These are phyloP conservation scores for Temnothorax rugatulus DNA, from an alignment of 2,888 invertebrate species.

Conservation along the genomic window DNA sequence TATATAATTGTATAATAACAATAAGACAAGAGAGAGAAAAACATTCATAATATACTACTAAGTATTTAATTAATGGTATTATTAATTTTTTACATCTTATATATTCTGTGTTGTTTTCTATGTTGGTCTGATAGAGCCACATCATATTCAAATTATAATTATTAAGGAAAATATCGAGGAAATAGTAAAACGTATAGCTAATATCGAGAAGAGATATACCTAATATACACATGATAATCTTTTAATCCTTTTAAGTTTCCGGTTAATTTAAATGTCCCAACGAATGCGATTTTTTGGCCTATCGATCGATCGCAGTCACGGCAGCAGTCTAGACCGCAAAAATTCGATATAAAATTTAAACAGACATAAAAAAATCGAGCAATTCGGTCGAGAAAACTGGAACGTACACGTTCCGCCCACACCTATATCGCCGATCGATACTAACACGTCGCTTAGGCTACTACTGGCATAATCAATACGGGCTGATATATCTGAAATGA, in stretches of 20 bases:
- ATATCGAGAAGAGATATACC: not conserved
- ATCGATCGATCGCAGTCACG: constrained; percentile 1
- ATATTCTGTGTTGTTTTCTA: not conserved
- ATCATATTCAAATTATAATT: not conserved
- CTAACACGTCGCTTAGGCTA: constrained; percentile 73
- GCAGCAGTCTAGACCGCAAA: not conserved
- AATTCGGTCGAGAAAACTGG: constrained; percentile 73
- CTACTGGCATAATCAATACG: constrained; percentile 74
- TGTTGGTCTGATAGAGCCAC: not conserved
- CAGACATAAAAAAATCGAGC: constrained; percentile 44
- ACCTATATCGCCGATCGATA: constrained; percentile 77
- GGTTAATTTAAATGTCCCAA: too few species aligned
- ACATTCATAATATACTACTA: not conserved
- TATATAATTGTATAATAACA: not conserved
- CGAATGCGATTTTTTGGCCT: not conserved
- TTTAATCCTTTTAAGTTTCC: constrained; percentile 10
- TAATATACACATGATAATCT: not conserved
- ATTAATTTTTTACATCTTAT: not conserved
- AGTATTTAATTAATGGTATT: not conserved
- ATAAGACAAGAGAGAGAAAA: not conserved
- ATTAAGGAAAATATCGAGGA: not conserved
- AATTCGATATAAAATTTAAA: constrained; percentile 43
- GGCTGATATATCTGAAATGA: constrained; percentile 72
- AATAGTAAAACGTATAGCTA: not conserved
- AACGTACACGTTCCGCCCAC: constrained; percentile 74